Evolutionary conservation across 92 coral and sea anemone genomes (phyloP).

Genomic region (Ricordea florida): DNA sequence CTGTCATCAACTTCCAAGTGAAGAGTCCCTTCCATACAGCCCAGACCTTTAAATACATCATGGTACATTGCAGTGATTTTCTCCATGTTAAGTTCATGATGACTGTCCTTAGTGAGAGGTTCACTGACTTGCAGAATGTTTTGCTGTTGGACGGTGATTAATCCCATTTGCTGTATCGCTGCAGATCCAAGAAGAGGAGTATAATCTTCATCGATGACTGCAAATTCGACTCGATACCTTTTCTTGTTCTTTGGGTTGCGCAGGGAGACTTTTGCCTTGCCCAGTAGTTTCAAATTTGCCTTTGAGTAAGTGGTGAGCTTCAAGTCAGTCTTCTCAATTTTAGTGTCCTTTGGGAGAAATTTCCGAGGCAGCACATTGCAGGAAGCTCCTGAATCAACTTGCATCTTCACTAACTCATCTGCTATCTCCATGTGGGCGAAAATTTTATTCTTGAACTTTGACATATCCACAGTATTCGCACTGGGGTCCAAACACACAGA

Average conservation of each 20-base stretch:
- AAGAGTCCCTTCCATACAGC: no score
- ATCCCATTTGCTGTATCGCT: conserved; percentile 3
- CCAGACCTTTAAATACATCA: no score
- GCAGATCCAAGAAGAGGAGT: conserved; percentile 1
- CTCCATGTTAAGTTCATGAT: neutral
- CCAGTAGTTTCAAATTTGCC: neutral
- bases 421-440: no score
- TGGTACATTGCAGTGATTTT: no score
- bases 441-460: neutral
- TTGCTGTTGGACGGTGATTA: neutral
- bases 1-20: no score
- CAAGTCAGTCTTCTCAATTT: neutral
- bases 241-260: neutral
- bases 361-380: neutral
- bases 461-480: no score
- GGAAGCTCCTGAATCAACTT: no score
- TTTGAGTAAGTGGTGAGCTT: neutral
- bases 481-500: neutral
- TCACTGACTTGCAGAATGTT: neutral
- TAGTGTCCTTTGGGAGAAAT: neutral
- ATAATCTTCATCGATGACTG: neutral
- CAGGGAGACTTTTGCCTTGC: neutral
- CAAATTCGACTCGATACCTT: neutral
- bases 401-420: no score
- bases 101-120: no score